phyloP scores from a whole-genome alignment of 2,888 invertebrate species.

The Bombylius discolor region DNA sequence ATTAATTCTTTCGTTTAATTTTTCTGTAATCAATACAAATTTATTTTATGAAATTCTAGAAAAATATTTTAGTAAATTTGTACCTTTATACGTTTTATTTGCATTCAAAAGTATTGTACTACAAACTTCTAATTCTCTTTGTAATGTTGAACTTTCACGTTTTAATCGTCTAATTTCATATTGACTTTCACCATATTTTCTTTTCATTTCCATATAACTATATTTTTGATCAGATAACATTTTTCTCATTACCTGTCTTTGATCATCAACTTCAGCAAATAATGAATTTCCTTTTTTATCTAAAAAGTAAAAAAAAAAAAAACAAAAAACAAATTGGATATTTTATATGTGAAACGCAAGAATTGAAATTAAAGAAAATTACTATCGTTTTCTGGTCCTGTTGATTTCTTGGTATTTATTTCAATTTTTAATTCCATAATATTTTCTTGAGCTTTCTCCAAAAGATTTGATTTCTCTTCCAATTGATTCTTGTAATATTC shows the following conservation, averaged over 20 bases:
- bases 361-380: not conserved
- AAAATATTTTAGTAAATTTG: not conserved
- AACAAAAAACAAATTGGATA: not conserved
- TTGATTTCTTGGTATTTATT: conserved; percentile 23
- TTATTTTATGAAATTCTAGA: not conserved
- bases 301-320: conserved; percentile 18
- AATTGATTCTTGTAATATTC: conserved; percentile 29
- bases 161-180: conserved; percentile 32
- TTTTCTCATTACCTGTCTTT: conserved; percentile 49
- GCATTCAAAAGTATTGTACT: conserved; percentile 32
- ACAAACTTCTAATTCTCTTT: conserved; percentile 30
- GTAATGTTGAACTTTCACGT: conserved; percentile 33
- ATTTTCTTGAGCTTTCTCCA: conserved; percentile 33
- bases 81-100: conserved; percentile 31
- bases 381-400: conserved; percentile 26
- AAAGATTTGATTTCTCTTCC: conserved; percentile 27
- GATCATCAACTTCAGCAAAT: conserved; percentile 53
- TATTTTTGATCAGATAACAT: conserved; percentile 46
- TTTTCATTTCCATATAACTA: conserved; percentile 40
- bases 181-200: conserved; percentile 29
- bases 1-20: conserved; percentile 28
- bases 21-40: conserved; percentile 19
- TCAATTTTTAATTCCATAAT: conserved; percentile 30
- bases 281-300: conserved; percentile 50
- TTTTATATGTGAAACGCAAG: no score